Percentiles rank a stretch among this genome's conserved stretches.
phyloP scores from a whole-genome alignment of 1,140 invertebrate genomes.

The Cydia splendana region DNA sequence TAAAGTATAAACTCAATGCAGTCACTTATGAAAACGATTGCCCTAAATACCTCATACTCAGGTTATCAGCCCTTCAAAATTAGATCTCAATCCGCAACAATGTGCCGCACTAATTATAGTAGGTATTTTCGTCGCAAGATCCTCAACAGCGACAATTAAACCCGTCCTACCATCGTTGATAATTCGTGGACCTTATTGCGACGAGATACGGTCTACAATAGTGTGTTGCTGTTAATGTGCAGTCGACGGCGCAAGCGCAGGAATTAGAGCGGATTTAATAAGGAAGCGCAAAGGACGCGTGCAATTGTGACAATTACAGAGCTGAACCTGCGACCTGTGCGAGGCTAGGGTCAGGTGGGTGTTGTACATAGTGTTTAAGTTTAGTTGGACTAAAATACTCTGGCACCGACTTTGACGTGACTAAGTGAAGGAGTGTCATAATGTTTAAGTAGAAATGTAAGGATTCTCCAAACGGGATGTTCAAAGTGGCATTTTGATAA shows the following conservation, averaged over 20 bases:
- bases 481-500: too few species aligned
- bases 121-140: background rate
- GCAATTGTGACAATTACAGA: slow-evolving; percentile 58
- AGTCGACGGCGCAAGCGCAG: background rate
- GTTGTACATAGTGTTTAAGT: too few species aligned
- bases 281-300: slow-evolving; percentile 56
- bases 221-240: background rate
- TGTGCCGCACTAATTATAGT: background rate
- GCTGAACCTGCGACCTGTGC: slow-evolving; percentile 46
- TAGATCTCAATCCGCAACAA: background rate
- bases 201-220: too few species aligned
- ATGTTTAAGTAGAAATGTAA: too few species aligned
- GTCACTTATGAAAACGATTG: background rate
- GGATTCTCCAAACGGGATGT: too few species aligned
- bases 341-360: too few species aligned
- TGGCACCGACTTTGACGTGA: too few species aligned
- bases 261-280: slow-evolving; percentile 43
- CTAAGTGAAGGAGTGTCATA: too few species aligned
- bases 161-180: background rate
- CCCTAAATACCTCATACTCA: background rate
- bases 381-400: too few species aligned
- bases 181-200: too few species aligned
- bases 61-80: background rate
- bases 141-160: background rate
- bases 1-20: too few species aligned